Percentiles rank a stretch among this genome's conserved stretches.
Evolutionary conservation across 2,113 vertebrate species (phyloP).

Genomic region (Labrus mixtus): DNA sequence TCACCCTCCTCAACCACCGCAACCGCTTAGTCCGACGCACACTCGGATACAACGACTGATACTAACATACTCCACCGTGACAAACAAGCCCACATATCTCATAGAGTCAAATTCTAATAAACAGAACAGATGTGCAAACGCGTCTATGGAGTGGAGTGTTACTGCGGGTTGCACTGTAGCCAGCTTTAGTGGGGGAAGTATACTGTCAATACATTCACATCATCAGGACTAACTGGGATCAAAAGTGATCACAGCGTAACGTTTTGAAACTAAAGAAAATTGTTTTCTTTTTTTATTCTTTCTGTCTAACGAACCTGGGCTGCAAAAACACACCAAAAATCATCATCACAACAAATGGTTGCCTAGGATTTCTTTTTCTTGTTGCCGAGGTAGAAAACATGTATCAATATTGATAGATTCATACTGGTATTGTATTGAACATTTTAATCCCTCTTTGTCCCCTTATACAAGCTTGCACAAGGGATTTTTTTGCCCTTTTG

Average conservation of each 20-base stretch:
- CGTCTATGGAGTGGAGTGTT: background rate
- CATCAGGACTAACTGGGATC: background rate
- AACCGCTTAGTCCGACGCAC: background rate
- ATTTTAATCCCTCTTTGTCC: too few species aligned
- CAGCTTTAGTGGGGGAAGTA: background rate
- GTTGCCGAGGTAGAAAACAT: too few species aligned
- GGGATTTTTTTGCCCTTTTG: background rate
- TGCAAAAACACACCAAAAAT: background rate
- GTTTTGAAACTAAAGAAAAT: background rate
- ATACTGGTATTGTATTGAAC: too few species aligned
- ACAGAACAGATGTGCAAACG: background rate
- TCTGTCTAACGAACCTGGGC: background rate
- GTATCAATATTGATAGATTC: too few species aligned
- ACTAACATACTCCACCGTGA: conserved; percentile 10
- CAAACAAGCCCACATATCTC: conserved; percentile 5
- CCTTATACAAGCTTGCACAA: background rate
- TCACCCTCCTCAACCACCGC: background rate
- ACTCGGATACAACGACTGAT: background rate
- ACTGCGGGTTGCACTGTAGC: background rate
- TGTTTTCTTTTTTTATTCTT: background rate
- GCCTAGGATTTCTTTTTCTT: too few species aligned
- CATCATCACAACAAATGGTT: too few species aligned
- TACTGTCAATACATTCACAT: background rate
- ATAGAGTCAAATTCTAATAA: background rate
- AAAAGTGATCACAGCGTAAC: too few species aligned